Evolutionary conservation across 2,797 vertebrate genomes (phyloP).

Genomic region (Microchirus variegatus): DNA sequence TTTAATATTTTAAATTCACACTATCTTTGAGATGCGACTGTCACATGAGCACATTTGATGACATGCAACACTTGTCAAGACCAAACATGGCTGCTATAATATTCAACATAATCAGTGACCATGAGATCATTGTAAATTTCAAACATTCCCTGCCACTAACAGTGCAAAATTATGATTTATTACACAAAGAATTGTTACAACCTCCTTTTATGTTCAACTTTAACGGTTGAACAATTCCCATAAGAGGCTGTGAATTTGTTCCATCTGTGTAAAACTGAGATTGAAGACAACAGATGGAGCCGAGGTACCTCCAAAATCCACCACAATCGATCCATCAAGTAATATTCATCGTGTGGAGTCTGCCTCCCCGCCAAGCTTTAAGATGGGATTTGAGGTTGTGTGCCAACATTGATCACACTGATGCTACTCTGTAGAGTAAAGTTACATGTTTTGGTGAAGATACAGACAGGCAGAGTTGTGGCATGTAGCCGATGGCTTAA

Average conservation of each 20-base stretch:
- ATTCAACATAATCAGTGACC: slow-evolving; percentile 1
- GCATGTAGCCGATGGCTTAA: slow-evolving; percentile 40
- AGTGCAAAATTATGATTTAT: slow-evolving; percentile 53
- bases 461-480: background rate
- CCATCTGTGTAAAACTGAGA: slow-evolving; percentile 49
- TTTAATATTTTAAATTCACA: no score
- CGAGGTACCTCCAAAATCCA: slow-evolving; percentile 32
- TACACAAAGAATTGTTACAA: slow-evolving; percentile 25
- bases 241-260: slow-evolving; percentile 32
- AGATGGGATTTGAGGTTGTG: slow-evolving; percentile 34
- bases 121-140: background rate
- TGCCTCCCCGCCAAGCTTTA: slow-evolving; percentile 42
- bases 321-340: slow-evolving; percentile 48
- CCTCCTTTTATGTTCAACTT: slow-evolving; percentile 18
- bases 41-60: no score
- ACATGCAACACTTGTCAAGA: no score
- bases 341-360: slow-evolving; percentile 20
- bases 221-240: slow-evolving; percentile 34
- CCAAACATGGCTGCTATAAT: background rate
- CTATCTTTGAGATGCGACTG: no score
- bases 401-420: slow-evolving; percentile 27
- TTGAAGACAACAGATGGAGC: slow-evolving; percentile 57
- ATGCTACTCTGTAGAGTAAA: slow-evolving; percentile 3
- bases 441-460: slow-evolving; percentile 11
- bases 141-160: slow-evolving; percentile 27